A percentile compares a stretch with the other conserved stretches of the same genome.
phyloP scores from a whole-genome alignment of 2,888 invertebrate species.

The Cheilosia impressa region DNA sequence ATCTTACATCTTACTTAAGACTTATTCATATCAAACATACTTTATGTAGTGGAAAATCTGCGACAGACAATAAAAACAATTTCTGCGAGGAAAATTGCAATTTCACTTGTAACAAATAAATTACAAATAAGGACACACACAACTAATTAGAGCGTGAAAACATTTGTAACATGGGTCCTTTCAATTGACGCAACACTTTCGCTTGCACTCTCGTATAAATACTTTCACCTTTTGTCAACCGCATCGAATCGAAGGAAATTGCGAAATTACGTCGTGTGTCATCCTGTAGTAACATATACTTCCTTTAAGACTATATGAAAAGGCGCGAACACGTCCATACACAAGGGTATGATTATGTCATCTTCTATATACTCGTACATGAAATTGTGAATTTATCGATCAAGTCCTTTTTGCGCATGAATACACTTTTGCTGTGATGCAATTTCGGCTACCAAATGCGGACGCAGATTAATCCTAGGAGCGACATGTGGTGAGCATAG shows the following conservation, averaged over 20 bases:
- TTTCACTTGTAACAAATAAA: constrained; percentile 73
- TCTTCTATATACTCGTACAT: constrained; percentile 48
- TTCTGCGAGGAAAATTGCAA: constrained; percentile 61
- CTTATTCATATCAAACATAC: constrained; percentile 1
- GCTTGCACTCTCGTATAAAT: constrained; percentile 58
- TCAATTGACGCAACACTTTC: constrained; percentile 47
- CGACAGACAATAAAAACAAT: constrained; percentile 37
- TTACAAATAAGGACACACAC: constrained; percentile 64
- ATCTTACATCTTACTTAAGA: constrained; percentile 28
- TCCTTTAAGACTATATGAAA: constrained; percentile 17
- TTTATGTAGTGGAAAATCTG: constrained; percentile 67
- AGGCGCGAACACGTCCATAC: constrained; percentile 2
- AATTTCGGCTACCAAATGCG: constrained; percentile 10
- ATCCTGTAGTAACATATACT: constrained; percentile 12
- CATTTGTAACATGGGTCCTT: constrained; percentile 16
- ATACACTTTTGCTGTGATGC: constrained; percentile 22
- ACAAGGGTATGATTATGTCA: constrained; percentile 61
- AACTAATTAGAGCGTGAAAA: constrained; percentile 68
- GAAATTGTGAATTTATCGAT: constrained; percentile 26
- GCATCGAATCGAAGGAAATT: constrained; percentile 65
- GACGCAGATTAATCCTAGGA: neutral
- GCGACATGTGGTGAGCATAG: neutral
- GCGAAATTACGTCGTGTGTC: constrained; percentile 68
- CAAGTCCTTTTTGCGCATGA: constrained; percentile 53
- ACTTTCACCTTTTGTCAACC: constrained; percentile 72